Evolutionary conservation across 2,113 vertebrate species (phyloP).

Genomic region (Lontra canadensis): DNA sequence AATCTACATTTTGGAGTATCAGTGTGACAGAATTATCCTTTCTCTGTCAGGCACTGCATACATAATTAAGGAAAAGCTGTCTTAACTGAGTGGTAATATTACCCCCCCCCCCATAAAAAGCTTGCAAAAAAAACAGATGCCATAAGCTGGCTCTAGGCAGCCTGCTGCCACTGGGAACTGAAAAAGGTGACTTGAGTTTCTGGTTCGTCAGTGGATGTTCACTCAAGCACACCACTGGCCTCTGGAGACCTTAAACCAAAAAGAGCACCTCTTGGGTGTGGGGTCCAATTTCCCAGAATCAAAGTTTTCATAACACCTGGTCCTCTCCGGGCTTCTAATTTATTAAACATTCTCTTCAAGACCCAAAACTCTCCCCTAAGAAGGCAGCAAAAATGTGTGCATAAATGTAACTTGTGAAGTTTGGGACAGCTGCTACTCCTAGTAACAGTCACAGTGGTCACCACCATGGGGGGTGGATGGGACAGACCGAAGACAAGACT

Average conservation of each 20-base stretch:
- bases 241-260: constrained; percentile 25
- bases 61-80: neutral
- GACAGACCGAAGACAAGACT: neutral
- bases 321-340: neutral
- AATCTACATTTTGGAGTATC: neutral
- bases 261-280: fast-evolving
- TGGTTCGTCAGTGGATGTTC: neutral
- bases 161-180: neutral
- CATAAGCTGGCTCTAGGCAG: neutral
- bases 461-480: no score
- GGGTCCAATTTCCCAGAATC: neutral
- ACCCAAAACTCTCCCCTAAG: neutral
- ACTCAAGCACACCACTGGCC: neutral
- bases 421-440: neutral
- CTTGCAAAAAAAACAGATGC: constrained; percentile 12
- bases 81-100: neutral
- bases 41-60: neutral
- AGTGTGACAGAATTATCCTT: neutral
- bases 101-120: neutral
- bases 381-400: neutral
- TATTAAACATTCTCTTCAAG: neutral
- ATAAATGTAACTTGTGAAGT: neutral
- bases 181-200: neutral
- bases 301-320: neutral
- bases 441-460: neutral